Percentiles rank a stretch among this genome's conserved stretches.
Evolutionary conservation across 2,113 vertebrate genomes (phyloP).

Genomic region (Talpa occidentalis): DNA sequence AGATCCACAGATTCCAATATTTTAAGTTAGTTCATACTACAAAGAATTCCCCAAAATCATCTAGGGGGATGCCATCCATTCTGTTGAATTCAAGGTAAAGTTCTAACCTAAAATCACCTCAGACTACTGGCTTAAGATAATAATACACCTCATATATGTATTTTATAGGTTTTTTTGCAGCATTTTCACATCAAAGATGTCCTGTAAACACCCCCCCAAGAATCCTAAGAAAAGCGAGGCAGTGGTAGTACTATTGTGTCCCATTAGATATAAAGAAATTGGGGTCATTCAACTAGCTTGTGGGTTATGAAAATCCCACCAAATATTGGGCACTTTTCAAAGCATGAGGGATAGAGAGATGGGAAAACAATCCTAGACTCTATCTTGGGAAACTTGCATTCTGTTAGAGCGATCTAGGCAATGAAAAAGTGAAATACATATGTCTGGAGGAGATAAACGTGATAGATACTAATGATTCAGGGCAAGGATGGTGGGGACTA

Average conservation of each 20-base stretch:
- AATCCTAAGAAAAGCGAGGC: background rate
- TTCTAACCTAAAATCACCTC: background rate
- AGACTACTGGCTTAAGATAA: background rate
- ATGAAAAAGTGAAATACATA: background rate
- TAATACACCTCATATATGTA: background rate
- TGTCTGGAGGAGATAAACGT: background rate
- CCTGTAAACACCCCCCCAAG: background rate
- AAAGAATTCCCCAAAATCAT: background rate
- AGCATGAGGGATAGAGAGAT: background rate
- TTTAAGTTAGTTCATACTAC: background rate
- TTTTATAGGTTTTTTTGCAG: background rate
- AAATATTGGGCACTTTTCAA: background rate
- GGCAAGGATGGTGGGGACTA: background rate
- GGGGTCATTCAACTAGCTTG: background rate
- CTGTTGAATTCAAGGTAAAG: background rate
- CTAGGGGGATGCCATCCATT: background rate
- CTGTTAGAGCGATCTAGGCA: background rate
- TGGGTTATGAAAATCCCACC: background rate
- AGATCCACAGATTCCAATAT: slow-evolving; percentile 9
- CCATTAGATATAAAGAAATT: background rate
- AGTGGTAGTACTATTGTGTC: background rate
- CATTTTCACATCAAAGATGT: background rate
- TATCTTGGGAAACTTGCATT: background rate
- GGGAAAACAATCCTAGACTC: background rate
- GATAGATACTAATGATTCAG: background rate